Evolutionary conservation across 1,140 invertebrate genomes (phyloP).

Genomic region (Oryctes rhinoceros): DNA sequence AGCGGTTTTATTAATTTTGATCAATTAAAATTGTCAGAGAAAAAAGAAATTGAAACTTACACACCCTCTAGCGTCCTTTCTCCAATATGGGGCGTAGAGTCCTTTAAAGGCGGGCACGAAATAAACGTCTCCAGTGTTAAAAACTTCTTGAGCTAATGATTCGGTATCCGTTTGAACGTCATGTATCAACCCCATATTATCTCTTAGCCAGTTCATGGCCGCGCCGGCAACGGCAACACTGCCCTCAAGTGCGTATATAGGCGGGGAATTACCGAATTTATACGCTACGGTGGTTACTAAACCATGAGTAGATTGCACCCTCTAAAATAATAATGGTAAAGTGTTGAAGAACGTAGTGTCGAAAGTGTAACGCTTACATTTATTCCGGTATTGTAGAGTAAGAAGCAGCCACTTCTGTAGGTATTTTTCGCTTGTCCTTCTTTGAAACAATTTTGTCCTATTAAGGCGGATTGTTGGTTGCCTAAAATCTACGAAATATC

Average conservation of each 20-base stretch:
- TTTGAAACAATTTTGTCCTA: slow-evolving; percentile 94
- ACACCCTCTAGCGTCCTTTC: slow-evolving; percentile 89
- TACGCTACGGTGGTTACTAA: slow-evolving; percentile 96
- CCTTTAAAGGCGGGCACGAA: slow-evolving; percentile 97
- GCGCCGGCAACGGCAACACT: slow-evolving; percentile 93
- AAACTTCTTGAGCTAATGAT: slow-evolving; percentile 75
- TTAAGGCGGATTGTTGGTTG: slow-evolving; percentile 93
- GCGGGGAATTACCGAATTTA: slow-evolving; percentile 80
- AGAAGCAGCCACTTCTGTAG: slow-evolving; percentile 95
- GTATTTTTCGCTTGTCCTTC: slow-evolving; percentile 94
- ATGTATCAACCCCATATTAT: slow-evolving; percentile 83
- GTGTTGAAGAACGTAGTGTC: too few relatives aligned
- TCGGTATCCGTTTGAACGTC: slow-evolving; percentile 78
- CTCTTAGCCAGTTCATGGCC: slow-evolving; percentile 87
- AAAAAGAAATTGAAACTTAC: slow-evolving; percentile 49
- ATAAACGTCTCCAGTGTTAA: slow-evolving; percentile 86
- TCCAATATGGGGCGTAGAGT: slow-evolving; percentile 96
- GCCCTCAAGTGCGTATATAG: slow-evolving; percentile 91
- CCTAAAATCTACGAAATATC: slow-evolving; percentile 68
- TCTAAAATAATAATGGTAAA: slow-evolving; percentile 61
- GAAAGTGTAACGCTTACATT: slow-evolving; percentile 63
- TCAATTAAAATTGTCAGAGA: too few relatives aligned
- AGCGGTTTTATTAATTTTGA: too few relatives aligned
- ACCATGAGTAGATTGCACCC: slow-evolving; percentile 87
- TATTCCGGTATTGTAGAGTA: slow-evolving; percentile 93